Conservation (phyloP, 2,113 vertebrate genomes). For the Lagenorhynchus albirostris region DNA sequence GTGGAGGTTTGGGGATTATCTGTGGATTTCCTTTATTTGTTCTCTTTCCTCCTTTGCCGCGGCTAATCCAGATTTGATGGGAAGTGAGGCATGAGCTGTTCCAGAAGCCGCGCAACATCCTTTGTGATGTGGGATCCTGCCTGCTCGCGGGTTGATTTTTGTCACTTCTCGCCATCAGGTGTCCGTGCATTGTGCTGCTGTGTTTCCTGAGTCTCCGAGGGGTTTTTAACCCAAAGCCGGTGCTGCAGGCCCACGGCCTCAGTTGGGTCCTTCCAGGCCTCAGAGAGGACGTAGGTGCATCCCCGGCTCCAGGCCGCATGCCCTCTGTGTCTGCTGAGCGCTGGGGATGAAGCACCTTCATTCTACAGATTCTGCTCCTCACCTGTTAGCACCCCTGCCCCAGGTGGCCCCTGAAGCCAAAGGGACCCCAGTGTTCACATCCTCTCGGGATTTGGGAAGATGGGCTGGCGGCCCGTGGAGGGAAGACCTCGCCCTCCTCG, state of each 20-base stretch:
- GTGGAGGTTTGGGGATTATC: conserved; percentile 42
- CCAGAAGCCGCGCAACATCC: neutral
- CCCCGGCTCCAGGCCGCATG: fast-evolving
- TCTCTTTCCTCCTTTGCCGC: conserved; percentile 22
- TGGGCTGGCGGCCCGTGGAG: neutral
- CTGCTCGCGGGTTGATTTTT: neutral
- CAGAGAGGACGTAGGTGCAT: neutral
- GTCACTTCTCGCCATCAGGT: neutral
- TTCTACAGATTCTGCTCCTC: neutral
- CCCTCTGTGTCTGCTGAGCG: neutral
- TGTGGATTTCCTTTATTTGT: conserved; percentile 60
- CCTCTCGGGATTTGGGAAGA: neutral
- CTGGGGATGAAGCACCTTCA: neutral
- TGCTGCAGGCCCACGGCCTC: neutral
- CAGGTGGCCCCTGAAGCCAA: no score
- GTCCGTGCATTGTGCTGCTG: neutral
- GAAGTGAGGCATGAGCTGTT: neutral
- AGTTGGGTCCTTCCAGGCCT: neutral
- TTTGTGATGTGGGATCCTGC: neutral
- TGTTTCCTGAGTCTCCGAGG: neutral
- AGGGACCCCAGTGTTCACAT: neutral
- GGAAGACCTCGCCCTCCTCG: neutral
- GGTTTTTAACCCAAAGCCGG: neutral
- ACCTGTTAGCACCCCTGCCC: fast-evolving
- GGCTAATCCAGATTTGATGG: conserved; percentile 53